Evolutionary conservation across 2,888 invertebrate species (phyloP).

Genomic region (Amiota minor): DNA sequence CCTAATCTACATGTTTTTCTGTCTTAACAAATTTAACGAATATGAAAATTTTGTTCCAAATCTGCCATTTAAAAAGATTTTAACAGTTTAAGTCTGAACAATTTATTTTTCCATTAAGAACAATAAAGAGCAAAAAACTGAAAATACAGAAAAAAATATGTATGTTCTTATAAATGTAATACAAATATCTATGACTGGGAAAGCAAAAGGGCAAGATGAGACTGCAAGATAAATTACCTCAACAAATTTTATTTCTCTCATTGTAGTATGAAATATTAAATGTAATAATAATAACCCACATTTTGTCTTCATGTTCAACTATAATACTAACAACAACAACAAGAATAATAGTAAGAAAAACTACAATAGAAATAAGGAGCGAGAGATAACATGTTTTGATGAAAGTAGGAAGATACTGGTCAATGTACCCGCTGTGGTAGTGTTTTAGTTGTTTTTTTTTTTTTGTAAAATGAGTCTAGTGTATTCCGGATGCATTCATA

Average conservation of each 20-base stretch:
- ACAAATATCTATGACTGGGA: conserved; percentile 38
- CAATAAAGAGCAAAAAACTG: background rate
- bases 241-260: conserved; percentile 11
- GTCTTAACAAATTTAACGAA: conserved; percentile 8
- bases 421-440: conserved; percentile 51
- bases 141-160: conserved; percentile 34
- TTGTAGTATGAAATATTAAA: conserved; percentile 15
- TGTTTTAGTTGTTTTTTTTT: conserved; percentile 46
- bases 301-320: conserved; percentile 23
- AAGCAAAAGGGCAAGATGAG: conserved; percentile 16
- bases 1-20: too few relatives aligned
- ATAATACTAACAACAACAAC: background rate
- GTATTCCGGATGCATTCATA: conserved; percentile 69
- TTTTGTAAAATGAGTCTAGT: conserved; percentile 65
- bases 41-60: conserved; percentile 52
- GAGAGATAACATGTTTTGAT: background rate
- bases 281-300: conserved; percentile 33
- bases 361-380: background rate
- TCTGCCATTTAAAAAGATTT: conserved; percentile 37
- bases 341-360: background rate
- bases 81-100: conserved; percentile 28
- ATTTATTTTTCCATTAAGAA: background rate
- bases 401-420: conserved; percentile 56
- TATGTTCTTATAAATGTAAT: too few relatives aligned
- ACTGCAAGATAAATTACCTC: conserved; percentile 24